Evolutionary conservation across 2,797 vertebrate species (phyloP).

Genomic region (Sparidentex hasta): DNA sequence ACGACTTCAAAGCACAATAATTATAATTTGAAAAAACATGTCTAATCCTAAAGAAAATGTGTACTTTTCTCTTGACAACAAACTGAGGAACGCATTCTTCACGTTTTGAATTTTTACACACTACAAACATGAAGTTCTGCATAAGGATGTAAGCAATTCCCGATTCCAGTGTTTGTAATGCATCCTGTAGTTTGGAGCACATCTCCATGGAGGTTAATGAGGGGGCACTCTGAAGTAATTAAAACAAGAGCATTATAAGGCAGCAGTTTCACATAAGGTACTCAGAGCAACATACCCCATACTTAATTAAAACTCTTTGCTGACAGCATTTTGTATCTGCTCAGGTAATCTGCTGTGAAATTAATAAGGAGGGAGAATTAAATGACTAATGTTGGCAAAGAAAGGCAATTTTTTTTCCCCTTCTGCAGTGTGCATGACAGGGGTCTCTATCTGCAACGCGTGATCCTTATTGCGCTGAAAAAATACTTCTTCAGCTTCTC

Average conservation of each 20-base stretch:
- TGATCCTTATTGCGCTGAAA: slow-evolving; percentile 79
- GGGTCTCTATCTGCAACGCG: slow-evolving; percentile 81
- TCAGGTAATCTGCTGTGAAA: slow-evolving; percentile 89
- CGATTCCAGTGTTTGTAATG: slow-evolving; percentile 75
- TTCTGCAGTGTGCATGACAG: slow-evolving; percentile 81
- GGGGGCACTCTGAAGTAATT: slow-evolving; percentile 86
- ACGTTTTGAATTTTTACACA: slow-evolving; percentile 2
- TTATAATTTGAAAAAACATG: not conserved
- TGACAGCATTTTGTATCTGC: slow-evolving; percentile 86
- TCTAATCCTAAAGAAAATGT: not conserved
- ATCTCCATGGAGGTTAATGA: slow-evolving; percentile 84
- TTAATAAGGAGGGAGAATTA: slow-evolving; percentile 86
- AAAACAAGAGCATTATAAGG: slow-evolving; percentile 86
- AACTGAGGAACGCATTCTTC: slow-evolving; percentile 16
- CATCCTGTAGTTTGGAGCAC: slow-evolving; percentile 79
- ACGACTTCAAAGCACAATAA: slow-evolving; percentile 51
- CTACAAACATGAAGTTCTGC: slow-evolving; percentile 35
- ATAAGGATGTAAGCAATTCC: slow-evolving; percentile 62
- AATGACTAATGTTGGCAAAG: slow-evolving; percentile 83
- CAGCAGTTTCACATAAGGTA: slow-evolving; percentile 83
- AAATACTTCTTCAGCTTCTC: slow-evolving; percentile 82
- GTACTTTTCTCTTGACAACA: not conserved
- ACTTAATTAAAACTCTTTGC: slow-evolving; percentile 88
- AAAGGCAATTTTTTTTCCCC: slow-evolving; percentile 68
- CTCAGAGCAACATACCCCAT: slow-evolving; percentile 83